phyloP scores from a whole-genome alignment of 1,140 invertebrate genomes.

The Kradibia gibbosae region DNA sequence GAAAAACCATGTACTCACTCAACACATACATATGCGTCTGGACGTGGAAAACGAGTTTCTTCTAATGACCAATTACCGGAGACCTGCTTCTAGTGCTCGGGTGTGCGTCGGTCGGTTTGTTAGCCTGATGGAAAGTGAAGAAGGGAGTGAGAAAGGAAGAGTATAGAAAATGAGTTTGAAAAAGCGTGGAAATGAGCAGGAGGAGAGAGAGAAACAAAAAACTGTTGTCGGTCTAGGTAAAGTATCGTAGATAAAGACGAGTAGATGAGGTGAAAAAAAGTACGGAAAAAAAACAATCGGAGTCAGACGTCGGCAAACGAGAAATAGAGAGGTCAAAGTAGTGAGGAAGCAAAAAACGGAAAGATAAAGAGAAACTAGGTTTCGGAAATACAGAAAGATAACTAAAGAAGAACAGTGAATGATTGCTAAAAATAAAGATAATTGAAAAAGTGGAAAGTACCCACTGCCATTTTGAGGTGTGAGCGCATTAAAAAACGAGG shows the following conservation, averaged over 20 bases:
- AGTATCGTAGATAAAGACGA: background rate
- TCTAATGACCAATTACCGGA: constrained; percentile 44
- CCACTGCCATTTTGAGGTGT: background rate
- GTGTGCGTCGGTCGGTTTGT: constrained; percentile 13
- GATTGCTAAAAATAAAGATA: constrained; percentile 23
- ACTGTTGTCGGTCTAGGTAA: background rate
- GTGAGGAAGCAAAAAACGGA: background rate
- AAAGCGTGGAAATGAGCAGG: too few species aligned
- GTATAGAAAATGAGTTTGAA: background rate
- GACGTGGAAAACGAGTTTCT: constrained; percentile 38
- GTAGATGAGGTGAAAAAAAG: background rate
- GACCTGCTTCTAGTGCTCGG: background rate
- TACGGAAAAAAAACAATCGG: background rate
- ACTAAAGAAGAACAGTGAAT: background rate
- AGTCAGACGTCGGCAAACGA: constrained; percentile 14
- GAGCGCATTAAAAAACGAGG: background rate
- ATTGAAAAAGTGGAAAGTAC: background rate
- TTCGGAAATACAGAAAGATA: background rate
- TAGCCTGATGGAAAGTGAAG: background rate
- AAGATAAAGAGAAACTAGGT: background rate
- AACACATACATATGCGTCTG: background rate
- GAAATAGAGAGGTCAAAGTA: background rate
- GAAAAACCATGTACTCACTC: background rate
- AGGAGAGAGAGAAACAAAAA: too few species aligned
- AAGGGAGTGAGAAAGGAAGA: background rate